These are phyloP conservation scores for Drosophila robusta DNA, from an alignment of 2,888 invertebrate species.

Conservation along the genomic window DNA sequence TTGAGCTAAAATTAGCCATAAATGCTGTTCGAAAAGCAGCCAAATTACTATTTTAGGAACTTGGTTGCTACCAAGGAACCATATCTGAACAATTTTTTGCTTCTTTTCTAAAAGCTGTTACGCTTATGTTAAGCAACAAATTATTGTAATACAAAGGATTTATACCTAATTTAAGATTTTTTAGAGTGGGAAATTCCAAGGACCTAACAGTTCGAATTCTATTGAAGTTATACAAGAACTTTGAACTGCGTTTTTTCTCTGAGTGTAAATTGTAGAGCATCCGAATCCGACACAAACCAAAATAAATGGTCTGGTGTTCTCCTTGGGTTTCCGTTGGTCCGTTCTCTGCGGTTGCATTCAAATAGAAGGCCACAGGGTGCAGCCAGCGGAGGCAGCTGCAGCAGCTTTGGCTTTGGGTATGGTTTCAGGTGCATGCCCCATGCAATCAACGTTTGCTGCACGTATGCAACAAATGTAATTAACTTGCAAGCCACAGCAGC, in stretches of 20 bases:
- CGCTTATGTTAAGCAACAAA: no score
- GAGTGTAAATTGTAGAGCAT: neutral
- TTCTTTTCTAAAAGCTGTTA: no score
- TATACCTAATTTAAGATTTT: no score
- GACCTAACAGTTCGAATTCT: no score
- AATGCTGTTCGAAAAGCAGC: no score
- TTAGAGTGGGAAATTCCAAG: no score
- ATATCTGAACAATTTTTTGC: no score
- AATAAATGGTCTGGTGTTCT: slow-evolving; percentile 31
- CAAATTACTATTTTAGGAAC: no score
- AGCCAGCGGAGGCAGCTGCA: slow-evolving; percentile 8
- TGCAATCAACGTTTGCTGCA: slow-evolving; percentile 62
- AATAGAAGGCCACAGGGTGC: slow-evolving; percentile 41
- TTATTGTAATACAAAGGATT: no score
- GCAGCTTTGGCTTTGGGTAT: slow-evolving; percentile 5
- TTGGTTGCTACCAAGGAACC: no score
- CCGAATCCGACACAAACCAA: slow-evolving; percentile 19
- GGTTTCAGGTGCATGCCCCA: slow-evolving; percentile 35
- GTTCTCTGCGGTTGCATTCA: slow-evolving; percentile 41
- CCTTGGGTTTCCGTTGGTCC: slow-evolving; percentile 2
- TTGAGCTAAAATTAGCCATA: no score
- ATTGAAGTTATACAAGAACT: no score
- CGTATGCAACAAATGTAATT: slow-evolving; percentile 77
- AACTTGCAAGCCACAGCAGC: slow-evolving; percentile 62
- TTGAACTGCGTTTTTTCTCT: neutral